These are phyloP conservation scores for Erannis defoliaria DNA, from an alignment of 2,888 invertebrate species.

Conservation along the genomic window DNA sequence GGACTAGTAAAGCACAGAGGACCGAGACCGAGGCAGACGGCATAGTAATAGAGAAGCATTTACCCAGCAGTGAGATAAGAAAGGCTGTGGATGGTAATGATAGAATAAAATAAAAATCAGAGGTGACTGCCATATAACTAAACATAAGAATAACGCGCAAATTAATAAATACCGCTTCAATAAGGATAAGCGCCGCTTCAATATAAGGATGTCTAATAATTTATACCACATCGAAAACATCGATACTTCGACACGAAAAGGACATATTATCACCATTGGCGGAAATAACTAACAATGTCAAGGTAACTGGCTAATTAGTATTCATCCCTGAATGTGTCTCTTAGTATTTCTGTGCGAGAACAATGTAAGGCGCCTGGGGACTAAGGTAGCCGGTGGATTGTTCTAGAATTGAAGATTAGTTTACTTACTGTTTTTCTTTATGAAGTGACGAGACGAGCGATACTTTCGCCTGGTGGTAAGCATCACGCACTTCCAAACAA, in stretches of 20 bases:
- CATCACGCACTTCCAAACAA: too few relatives aligned
- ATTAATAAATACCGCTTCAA: neutral
- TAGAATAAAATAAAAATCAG: too few relatives aligned
- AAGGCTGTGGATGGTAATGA: too few relatives aligned
- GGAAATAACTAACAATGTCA: constrained; percentile 67
- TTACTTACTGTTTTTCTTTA: neutral
- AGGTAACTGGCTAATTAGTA: constrained; percentile 61
- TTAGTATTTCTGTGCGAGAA: constrained; percentile 57
- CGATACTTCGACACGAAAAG: constrained; percentile 30
- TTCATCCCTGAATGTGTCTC: constrained; percentile 52
- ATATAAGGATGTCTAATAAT: constrained; percentile 10
- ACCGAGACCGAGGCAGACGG: too few relatives aligned
- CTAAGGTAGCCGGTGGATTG: constrained; percentile 48
- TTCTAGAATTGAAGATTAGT: constrained; percentile 5
- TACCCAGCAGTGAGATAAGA: too few relatives aligned
- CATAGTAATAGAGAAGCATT: too few relatives aligned
- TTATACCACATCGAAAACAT: constrained; percentile 23
- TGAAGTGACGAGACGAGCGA: too few relatives aligned
- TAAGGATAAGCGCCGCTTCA: neutral
- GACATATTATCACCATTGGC: constrained; percentile 47
- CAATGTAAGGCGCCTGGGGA: constrained; percentile 55
- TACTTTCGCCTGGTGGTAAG: too few relatives aligned
- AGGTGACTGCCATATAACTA: neutral
- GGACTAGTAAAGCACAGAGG: too few relatives aligned
- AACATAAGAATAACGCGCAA: neutral